These are phyloP conservation scores for Stylophora pistillata DNA, from an alignment of 64 coral and sea anemone genomes.

Conservation along the genomic window DNA sequence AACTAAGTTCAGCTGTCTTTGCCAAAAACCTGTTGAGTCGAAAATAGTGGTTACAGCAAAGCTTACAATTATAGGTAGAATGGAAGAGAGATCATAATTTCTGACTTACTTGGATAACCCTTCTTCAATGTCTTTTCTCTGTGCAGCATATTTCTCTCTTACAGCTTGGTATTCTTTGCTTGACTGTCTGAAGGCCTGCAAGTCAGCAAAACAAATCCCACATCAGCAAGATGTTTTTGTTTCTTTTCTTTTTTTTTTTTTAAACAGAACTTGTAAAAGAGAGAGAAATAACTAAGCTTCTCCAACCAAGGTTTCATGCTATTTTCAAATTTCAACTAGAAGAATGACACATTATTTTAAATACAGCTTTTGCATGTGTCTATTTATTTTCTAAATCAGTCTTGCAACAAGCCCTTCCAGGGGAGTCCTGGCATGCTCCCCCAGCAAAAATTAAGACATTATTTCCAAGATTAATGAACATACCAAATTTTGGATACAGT, in stretches of 20 bases:
- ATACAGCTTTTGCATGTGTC: too few species aligned
- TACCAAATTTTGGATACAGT: too few species aligned
- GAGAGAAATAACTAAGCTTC: too few species aligned
- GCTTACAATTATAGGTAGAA: not conserved
- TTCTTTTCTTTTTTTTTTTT: not conserved
- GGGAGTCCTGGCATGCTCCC: too few species aligned
- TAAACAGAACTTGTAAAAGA: not conserved
- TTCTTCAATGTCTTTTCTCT: slow-evolving; percentile 92
- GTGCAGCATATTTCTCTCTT: slow-evolving; percentile 92
- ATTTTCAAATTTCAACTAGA: too few species aligned
- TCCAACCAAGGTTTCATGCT: too few species aligned
- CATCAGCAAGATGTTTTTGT: too few species aligned
- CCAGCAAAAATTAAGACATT: too few species aligned
- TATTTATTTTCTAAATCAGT: too few species aligned
- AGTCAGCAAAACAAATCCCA: not conserved
- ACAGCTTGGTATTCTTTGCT: slow-evolving; percentile 89
- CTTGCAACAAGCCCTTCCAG: too few species aligned
- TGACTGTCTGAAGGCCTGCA: slow-evolving; percentile 71
- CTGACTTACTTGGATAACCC: slow-evolving; percentile 84
- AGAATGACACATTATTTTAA: too few species aligned
- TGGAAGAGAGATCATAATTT: not conserved
- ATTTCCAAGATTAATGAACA: too few species aligned
- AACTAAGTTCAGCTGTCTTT: slow-evolving; percentile 86
- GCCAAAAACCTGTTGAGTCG: slow-evolving; percentile 84
- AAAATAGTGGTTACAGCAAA: not conserved